phyloP scores from a whole-genome alignment of 1,140 invertebrate species.

The Atta colombica region DNA sequence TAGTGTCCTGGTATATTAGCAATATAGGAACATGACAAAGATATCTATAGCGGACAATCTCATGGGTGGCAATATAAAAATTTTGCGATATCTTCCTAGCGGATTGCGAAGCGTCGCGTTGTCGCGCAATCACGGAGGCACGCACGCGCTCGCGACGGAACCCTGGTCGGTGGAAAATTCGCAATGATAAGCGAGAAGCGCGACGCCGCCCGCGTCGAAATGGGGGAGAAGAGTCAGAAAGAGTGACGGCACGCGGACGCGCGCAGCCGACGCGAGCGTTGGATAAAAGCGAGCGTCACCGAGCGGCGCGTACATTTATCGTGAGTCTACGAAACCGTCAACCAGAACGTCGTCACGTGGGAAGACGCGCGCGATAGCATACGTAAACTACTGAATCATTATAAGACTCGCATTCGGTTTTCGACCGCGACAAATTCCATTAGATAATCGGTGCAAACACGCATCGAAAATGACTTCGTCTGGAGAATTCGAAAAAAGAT shows the following conservation, averaged over 20 bases:
- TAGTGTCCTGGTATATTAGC: constrained; percentile 7
- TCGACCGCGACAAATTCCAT: neutral
- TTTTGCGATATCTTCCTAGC: constrained; percentile 1
- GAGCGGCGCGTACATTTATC: constrained; percentile 80
- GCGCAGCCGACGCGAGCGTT: constrained; percentile 72
- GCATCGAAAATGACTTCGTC: neutral
- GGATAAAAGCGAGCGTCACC: constrained; percentile 82
- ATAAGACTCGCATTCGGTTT: neutral
- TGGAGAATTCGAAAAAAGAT: neutral
- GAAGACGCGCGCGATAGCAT: constrained; percentile 24
- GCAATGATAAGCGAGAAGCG: constrained; percentile 8
- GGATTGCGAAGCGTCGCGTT: constrained; percentile 8
- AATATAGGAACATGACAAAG: constrained; percentile 49
- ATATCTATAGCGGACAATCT: constrained; percentile 4
- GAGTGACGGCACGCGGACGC: constrained; percentile 68
- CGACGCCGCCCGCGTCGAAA: neutral
- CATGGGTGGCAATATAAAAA: constrained; percentile 1
- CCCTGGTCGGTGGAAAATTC: constrained; percentile 42
- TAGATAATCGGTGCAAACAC: constrained; percentile 22
- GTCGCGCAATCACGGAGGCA: neutral
- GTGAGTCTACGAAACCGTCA: constrained; percentile 79
- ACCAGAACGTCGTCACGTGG: constrained; percentile 66
- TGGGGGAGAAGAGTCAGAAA: constrained; percentile 15
- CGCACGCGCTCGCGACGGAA: constrained; percentile 44
- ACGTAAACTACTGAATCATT: neutral